Base-by-base conservation (phyloP, 2,113 vertebrate species). In the Forbesichthys agassizii region DNA sequence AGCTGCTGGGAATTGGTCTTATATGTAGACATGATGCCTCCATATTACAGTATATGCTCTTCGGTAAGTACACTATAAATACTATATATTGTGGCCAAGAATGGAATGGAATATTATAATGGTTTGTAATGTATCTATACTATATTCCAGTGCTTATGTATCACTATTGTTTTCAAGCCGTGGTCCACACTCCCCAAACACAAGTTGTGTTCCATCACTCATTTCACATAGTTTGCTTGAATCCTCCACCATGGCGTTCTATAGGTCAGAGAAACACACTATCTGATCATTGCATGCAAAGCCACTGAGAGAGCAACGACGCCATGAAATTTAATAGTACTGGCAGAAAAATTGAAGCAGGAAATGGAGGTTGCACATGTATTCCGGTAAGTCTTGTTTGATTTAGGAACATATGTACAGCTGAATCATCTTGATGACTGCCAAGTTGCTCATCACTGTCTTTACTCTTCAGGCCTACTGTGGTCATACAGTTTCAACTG, bases 291-390 rank as follows among this genome's bases (percentile, higher is more conserved):
- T 42, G 5, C 36, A 42, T 42, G 7, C 4, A 42, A 42, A 7
- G 52, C 13, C 52, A 16, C 12, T n/a, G 4, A 54, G n/a, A n/a
- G 52, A 4, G 13, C 52, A 54, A 54, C 3, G 7, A 54, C 14
- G 36, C 36, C 13, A n/a, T 54, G 52, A 54, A 54, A 54, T 11
- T 2, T 8, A 54, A 68, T 63, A 56, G 54, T 63, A 61, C 66
- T 66, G 53, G 51, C 61, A 33, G 75, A 78, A 79, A 90, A 92
- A 92, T 84, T 91, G 72, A 61, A 46, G 78, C 89, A 88, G 91
- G 88, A 92, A 92, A 88, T 84, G 71, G 84, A 33, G 12, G 16
- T 11, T 46, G 53, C 9, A 36, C 75, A 47, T 55, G 20, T 51
- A 9, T 81, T 77, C 76, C 16, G 8, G 75, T 60, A 73, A 75